Evolutionary conservation across 2,888 invertebrate species (phyloP).

Genomic region (Malacosoma neustria): DNA sequence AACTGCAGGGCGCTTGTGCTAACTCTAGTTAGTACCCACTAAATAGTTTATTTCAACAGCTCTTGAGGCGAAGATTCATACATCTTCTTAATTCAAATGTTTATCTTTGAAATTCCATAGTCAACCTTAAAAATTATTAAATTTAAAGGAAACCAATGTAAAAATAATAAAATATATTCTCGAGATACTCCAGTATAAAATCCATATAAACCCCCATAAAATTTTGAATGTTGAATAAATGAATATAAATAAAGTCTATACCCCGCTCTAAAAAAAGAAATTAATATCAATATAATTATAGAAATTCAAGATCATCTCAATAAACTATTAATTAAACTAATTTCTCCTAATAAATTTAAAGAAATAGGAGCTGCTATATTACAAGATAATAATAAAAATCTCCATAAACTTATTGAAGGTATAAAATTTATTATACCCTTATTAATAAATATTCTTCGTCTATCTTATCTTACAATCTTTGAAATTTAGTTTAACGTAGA

Average conservation of each 20-base stretch:
- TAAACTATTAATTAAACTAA: slow-evolving; percentile 77
- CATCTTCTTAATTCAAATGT: too few species aligned
- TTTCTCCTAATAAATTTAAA: slow-evolving; percentile 79
- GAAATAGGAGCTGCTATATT: slow-evolving; percentile 81
- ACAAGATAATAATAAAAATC: slow-evolving; percentile 77
- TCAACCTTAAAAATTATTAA: slow-evolving; percentile 74
- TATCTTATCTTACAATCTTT: too few species aligned
- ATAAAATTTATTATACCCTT: slow-evolving; percentile 77
- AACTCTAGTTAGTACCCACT: too few species aligned
- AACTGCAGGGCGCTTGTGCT: too few species aligned
- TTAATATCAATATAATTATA: slow-evolving; percentile 70
- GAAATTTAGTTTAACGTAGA: too few species aligned
- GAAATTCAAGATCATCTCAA: slow-evolving; percentile 60
- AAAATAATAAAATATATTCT: slow-evolving; percentile 76
- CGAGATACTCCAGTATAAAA: slow-evolving; percentile 62
- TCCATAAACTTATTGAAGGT: slow-evolving; percentile 74
- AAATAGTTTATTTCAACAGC: too few species aligned
- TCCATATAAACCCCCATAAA: slow-evolving; percentile 63
- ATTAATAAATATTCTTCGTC: slow-evolving; percentile 78
- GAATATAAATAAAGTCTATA: slow-evolving; percentile 80
- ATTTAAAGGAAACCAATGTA: slow-evolving; percentile 79
- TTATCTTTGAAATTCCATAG: too few species aligned
- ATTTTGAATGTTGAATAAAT: slow-evolving; percentile 76
- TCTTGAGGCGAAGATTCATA: too few species aligned
- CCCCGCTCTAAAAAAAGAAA: slow-evolving; percentile 78